phyloP scores from a whole-genome alignment of 2,888 invertebrate genomes.

The Eremobia ochroleuca region DNA sequence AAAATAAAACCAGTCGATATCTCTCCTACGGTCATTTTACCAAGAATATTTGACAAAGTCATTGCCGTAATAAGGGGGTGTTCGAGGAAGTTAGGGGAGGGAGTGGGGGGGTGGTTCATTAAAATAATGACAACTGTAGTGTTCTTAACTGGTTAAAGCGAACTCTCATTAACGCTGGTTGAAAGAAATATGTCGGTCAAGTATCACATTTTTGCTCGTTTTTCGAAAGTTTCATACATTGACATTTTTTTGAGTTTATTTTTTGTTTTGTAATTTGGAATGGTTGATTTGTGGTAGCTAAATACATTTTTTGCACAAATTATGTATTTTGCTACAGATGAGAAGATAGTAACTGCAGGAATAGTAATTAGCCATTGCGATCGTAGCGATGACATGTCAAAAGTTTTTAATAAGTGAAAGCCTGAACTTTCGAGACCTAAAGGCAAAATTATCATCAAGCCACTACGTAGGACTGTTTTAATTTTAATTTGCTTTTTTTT shows the following conservation, averaged over 20 bases:
- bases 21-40: slow-evolving; percentile 33
- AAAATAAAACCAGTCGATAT: slow-evolving; percentile 29
- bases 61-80: slow-evolving; percentile 66
- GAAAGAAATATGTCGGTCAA: slow-evolving; percentile 67
- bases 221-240: slow-evolving; percentile 22
- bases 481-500: not conserved
- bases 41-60: slow-evolving; percentile 71
- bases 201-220: slow-evolving; percentile 39
- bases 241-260: not conserved
- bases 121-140: slow-evolving; percentile 73
- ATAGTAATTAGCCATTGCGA: not conserved
- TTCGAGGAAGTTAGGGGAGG: not conserved
- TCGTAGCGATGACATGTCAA: not conserved
- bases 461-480: not conserved
- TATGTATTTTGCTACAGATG: not conserved
- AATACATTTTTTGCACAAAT: not conserved
- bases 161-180: slow-evolving; percentile 63
- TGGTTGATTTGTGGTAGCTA: not conserved
- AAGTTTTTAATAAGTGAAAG: not conserved
- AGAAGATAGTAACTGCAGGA: not conserved
- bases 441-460: not conserved
- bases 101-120: slow-evolving; percentile 64
- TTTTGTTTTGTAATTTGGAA: not conserved
- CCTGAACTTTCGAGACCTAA: not conserved
- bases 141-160: slow-evolving; percentile 64